phyloP scores from a whole-genome alignment of 2,797 vertebrate genomes.

The Sebastes taczanowskii region DNA sequence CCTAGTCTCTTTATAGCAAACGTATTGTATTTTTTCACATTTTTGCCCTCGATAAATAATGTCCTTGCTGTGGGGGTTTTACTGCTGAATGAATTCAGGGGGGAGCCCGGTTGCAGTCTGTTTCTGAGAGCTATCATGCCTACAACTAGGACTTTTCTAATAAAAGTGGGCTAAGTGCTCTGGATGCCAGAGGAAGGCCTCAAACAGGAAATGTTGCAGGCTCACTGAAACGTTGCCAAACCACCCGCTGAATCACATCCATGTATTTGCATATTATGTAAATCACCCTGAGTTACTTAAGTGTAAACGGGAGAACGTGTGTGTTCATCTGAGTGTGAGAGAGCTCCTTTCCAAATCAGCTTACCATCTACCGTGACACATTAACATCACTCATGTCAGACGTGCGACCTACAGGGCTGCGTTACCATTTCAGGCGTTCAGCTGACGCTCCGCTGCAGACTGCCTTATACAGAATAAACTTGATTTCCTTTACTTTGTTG shows the following conservation, averaged over 20 bases:
- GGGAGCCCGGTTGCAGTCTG: background rate
- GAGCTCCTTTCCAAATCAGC: constrained; percentile 8
- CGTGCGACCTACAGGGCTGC: background rate
- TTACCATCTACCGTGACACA: background rate
- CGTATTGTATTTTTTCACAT: background rate
- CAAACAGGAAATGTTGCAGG: constrained; percentile 49
- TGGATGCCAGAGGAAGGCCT: constrained; percentile 51
- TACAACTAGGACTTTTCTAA: constrained; percentile 22
- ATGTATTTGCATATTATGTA: constrained; percentile 70
- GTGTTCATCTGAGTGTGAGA: constrained; percentile 1
- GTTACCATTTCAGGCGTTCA: background rate
- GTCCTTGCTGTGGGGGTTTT: background rate
- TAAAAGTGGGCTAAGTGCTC: constrained; percentile 29
- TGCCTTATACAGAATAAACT: background rate
- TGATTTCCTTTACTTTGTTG: constrained; percentile 9
- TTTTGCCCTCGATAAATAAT: background rate
- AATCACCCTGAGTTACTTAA: constrained; percentile 44
- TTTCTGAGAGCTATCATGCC: constrained; percentile 3
- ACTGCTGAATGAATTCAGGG: constrained; percentile 3
- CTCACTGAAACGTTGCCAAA: constrained; percentile 52
- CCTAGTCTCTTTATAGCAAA: background rate
- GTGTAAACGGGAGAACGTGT: constrained; percentile 29
- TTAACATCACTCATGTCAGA: background rate
- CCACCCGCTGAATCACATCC: constrained; percentile 55
- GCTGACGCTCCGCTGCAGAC: background rate